Conservation (phyloP, 2,797 vertebrate genomes). For the Crenuchus spilurus region DNA sequence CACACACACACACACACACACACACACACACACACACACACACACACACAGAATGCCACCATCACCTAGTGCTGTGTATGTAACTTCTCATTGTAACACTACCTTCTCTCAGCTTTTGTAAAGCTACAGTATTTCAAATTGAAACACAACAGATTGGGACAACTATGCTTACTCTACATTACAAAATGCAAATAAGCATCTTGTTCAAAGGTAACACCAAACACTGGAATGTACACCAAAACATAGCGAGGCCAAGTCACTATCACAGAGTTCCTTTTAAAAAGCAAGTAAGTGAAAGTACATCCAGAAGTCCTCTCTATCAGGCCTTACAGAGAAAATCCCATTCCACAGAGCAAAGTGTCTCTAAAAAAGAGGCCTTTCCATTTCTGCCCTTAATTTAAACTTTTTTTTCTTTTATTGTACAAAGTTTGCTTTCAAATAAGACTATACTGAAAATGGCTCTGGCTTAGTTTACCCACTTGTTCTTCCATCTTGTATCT, state of each 20-base stretch:
- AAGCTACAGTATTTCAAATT: slow-evolving; percentile 18
- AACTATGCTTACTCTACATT: not conserved
- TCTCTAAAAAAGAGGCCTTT: slow-evolving; percentile 31
- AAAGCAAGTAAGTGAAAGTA: slow-evolving; percentile 16
- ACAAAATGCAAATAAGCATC: slow-evolving; percentile 12
- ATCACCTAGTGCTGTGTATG: no score
- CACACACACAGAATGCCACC: not conserved
- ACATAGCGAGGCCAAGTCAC: not conserved
- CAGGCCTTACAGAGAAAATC: slow-evolving; percentile 21
- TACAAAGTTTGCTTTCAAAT: slow-evolving; percentile 70
- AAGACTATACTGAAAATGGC: slow-evolving; percentile 66
- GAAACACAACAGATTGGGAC: slow-evolving; percentile 6
- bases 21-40: slow-evolving; percentile 4
- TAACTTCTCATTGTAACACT: not conserved
- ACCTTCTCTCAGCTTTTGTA: not conserved
- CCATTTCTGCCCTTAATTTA: slow-evolving; percentile 52
- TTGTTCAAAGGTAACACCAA: slow-evolving; percentile 12
- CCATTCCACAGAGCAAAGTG: slow-evolving; percentile 20
- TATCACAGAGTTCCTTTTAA: not conserved
- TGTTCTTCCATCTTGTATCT: slow-evolving; percentile 72
- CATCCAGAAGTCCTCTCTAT: slow-evolving; percentile 5
- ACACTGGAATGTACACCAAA: not conserved
- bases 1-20: not conserved
- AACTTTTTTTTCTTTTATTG: slow-evolving; percentile 49
- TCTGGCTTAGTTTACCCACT: slow-evolving; percentile 64